Base-by-base conservation (phyloP, 2,888 invertebrate genomes). In the Sesia bembeciformis region DNA sequence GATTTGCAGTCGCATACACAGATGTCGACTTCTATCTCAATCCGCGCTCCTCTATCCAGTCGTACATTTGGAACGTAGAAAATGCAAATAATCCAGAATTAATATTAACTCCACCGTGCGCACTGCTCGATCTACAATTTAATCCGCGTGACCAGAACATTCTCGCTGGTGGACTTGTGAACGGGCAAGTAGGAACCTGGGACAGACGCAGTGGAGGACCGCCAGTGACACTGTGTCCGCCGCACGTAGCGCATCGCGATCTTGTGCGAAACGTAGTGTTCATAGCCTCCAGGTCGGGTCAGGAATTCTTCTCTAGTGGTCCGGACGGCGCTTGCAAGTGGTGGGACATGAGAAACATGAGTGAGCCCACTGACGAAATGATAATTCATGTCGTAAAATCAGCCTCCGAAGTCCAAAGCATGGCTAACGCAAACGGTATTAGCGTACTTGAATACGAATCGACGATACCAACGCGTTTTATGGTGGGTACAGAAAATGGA, bases 301-400 rank as follows among this genome's bases (percentile, higher is more conserved):
- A 94, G 0, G 98, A 98, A 76, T 97, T 98, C 75, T 98, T 98
- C 83, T 97, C 98, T 1, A 92, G 95, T 0, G 95, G 97, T 0
- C 94, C 96, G 1, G 98, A 98, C 78, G 98, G 98, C 1, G 94
- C 94, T 78, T 93, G 94, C 53, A 92, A 93, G 74, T 95, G 95
- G 95, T 95, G 95, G 94, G 94, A 95, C 76, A 89, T 91, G 6
- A 87, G 94, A 41, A 92, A 93, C 66, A 75, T 94, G 60, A 78
- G 79, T n/a, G 91, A 91, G 63, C 93, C 93, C 4, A 88, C 90
- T 5, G 93, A 94, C 58, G 91, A 91, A 61, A 83, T 95, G 65
- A 85, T 93, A 50, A 80, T 95, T 39, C 94, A 95, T 72, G 87
- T 93, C 6, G 90, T 91, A 38, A 91, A 91, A 65, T 86, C 87